Evolutionary conservation across 1,140 invertebrate genomes (phyloP).

Genomic region (Drosophila subobscura): DNA sequence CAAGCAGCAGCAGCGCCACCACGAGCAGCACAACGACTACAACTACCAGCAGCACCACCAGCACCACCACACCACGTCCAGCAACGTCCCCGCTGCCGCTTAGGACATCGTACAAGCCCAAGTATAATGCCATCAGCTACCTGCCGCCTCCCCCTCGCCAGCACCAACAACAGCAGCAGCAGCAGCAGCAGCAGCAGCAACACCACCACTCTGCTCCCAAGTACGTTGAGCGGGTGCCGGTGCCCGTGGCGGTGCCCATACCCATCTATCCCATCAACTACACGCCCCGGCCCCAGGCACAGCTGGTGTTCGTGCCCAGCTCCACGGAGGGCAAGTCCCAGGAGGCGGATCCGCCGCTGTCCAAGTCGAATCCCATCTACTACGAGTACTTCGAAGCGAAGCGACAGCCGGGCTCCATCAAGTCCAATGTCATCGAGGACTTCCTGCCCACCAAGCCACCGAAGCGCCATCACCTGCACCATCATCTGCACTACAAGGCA

Average conservation of each 20-base stretch:
- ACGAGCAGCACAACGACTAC: slow-evolving; percentile 37
- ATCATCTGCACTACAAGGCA: slow-evolving; percentile 50
- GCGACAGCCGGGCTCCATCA: slow-evolving; percentile 57
- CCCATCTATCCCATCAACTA: slow-evolving; percentile 74
- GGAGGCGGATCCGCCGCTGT: slow-evolving; percentile 49
- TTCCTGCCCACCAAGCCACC: slow-evolving; percentile 67
- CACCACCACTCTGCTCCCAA: slow-evolving; percentile 27
- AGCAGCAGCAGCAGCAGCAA: not conserved
- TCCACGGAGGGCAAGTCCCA: slow-evolving; percentile 42
- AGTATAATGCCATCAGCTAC: slow-evolving; percentile 61
- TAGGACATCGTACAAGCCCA: slow-evolving; percentile 31
- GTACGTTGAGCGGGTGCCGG: slow-evolving; percentile 70
- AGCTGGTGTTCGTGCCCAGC: slow-evolving; percentile 69
- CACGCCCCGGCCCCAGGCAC: slow-evolving; percentile 39
- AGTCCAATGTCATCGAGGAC: slow-evolving; percentile 70
- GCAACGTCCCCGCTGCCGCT: slow-evolving; percentile 6
- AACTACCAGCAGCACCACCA: slow-evolving; percentile 14
- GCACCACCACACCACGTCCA: slow-evolving; percentile 1
- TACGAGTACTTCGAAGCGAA: slow-evolving; percentile 83
- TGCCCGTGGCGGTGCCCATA: slow-evolving; percentile 74
- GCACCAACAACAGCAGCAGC: slow-evolving; percentile 1
- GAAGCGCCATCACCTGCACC: slow-evolving; percentile 49
- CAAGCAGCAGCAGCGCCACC: slow-evolving; percentile 15
- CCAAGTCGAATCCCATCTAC: slow-evolving; percentile 81
- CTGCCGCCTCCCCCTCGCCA: slow-evolving; percentile 21